Evolutionary conservation across 2,888 invertebrate genomes (phyloP), one percentile per base, ranked within the genome.

Genomic region (Clitarchus hookeri): DNA sequence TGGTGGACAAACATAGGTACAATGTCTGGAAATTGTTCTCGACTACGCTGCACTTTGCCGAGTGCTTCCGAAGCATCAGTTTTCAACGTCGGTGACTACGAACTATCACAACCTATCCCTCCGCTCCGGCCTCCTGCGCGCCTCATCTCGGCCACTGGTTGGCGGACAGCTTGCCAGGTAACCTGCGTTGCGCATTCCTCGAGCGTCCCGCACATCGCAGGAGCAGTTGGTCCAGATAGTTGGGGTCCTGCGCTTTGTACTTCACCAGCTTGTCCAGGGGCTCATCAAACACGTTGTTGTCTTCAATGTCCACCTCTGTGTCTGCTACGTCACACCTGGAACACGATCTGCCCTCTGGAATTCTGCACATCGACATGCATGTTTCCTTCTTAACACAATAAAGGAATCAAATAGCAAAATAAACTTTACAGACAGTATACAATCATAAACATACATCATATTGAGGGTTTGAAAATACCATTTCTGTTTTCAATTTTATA

Each of bases 161-260:
- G 13, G 44, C 48, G 25, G 13, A n/a, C 27, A 4, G 26, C 84
- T 27, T 44, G 25, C 84, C 13, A 13, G 48, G 44, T 36, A n/a
- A 83, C 25, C 44, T 25, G 48, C 26, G 36, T 25, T 25, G 54
- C 84, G 44, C 54, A 11, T 13, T 27, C 44, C 26, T 84, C 12
- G 48, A 65, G n/a, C 19, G 65, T n/a, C 8, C 65, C 65, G 23
- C 65, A n/a, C 65, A 25, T 4, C 53, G 13, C 19, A n/a, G 27
- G 19, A 84, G 25, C 25, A 84, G 9, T 11, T 84, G 26, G n/a
- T 84, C 53, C 48, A 84, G 44, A 23, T 84, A 84, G 53, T 48
- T 19, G 13, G 84, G 84, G 54, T 84, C 23, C 53, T 48, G 53
- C 13, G 11, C n/a, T n/a, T 84, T 84, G 53, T 84, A 84, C 19